These are phyloP conservation scores for Cylloceria caligata DNA, from an alignment of 2,888 invertebrate genomes.

Conservation along the genomic window DNA sequence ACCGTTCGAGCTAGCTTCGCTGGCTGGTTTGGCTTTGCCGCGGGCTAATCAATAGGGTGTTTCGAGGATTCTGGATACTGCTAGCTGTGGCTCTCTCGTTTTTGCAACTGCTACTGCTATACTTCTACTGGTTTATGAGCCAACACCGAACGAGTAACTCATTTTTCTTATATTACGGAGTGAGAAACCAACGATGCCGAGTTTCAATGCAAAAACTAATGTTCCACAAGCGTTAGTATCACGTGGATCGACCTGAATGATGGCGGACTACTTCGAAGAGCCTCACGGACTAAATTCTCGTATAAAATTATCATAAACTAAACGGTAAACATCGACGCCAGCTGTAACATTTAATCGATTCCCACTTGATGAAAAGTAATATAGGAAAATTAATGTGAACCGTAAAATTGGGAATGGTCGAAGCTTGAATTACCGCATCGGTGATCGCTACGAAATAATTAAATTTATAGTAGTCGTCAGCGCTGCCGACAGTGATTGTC, in stretches of 20 bases:
- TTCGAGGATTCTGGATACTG: constrained; percentile 84
- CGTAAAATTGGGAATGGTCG: not conserved
- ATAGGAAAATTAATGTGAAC: not conserved
- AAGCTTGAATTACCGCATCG: not conserved
- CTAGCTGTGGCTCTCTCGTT: constrained; percentile 74
- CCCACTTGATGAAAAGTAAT: not conserved
- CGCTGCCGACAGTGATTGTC: not conserved
- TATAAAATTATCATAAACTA: not conserved
- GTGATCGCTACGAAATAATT: not conserved
- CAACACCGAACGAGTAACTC: constrained; percentile 2
- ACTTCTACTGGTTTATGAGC: not conserved
- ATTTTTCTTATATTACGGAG: not conserved
- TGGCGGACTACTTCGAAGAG: not conserved
- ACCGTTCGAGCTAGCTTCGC: constrained; percentile 22
- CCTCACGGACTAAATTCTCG: not conserved
- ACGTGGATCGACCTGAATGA: not conserved
- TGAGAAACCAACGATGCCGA: not conserved
- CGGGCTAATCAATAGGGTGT: constrained; percentile 87
- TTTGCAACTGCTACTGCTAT: constrained; percentile 46
- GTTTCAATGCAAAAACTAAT: not conserved
- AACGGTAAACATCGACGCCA: not conserved
- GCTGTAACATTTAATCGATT: not conserved
- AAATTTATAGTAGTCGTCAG: not conserved
- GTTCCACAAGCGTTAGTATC: not conserved
- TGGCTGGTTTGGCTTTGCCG: constrained; percentile 68